Percentiles rank a stretch among this genome's conserved stretches.
These are phyloP conservation scores for Lasioglossum oenotherae DNA, from an alignment of 2,888 invertebrate species.

Conservation along the genomic window DNA sequence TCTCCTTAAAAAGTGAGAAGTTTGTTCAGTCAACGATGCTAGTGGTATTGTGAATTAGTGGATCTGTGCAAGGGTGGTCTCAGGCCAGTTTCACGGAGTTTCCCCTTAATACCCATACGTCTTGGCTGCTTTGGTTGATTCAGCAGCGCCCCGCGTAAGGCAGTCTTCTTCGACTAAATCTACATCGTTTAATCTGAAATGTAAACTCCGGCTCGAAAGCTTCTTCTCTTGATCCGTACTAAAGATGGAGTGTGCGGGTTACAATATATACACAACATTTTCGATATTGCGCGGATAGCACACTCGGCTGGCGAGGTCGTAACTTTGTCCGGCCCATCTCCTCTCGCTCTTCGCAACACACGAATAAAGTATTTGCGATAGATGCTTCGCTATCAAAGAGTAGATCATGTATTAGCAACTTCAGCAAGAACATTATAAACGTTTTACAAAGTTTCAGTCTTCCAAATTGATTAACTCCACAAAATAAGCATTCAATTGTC, in stretches of 20 bases:
- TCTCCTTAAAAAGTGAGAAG: neutral
- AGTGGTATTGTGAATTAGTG: conserved; percentile 65
- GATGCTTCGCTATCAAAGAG: neutral
- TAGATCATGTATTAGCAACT: neutral
- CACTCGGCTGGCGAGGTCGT: neutral
- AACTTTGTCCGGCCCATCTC: neutral
- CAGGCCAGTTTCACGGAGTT: conserved; percentile 64
- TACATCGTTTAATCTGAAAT: conserved; percentile 50
- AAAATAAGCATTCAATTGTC: too few relatives aligned
- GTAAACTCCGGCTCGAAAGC: conserved; percentile 20
- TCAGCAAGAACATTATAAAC: neutral
- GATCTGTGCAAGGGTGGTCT: conserved; percentile 74
- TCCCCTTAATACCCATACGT: conserved; percentile 73
- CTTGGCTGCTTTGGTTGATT: conserved; percentile 54
- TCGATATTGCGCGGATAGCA: neutral
- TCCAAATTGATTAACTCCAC: too few relatives aligned
- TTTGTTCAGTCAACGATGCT: conserved; percentile 64
- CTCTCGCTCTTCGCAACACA: neutral
- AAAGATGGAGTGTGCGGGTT: neutral
- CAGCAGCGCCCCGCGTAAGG: conserved; percentile 33
- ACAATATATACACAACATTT: neutral
- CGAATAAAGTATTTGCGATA: neutral
- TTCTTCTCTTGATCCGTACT: neutral
- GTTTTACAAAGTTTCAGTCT: neutral
- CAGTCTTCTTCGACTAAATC: conserved; percentile 31